Evolutionary conservation across 1,140 invertebrate genomes (phyloP).

Genomic region (Octopus bimaculoides): DNA sequence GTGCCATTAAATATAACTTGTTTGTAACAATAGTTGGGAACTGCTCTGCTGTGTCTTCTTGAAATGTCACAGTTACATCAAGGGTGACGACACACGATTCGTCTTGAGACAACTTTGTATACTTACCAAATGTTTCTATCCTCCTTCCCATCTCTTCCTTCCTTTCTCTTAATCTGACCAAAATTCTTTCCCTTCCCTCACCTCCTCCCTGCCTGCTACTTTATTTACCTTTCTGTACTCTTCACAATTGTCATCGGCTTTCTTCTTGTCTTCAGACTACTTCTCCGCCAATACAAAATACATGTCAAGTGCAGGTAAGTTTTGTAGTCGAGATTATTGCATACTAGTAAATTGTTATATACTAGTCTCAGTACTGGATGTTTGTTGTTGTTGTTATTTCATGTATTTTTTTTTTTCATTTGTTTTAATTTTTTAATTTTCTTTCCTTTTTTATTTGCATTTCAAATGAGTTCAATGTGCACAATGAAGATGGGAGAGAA

Average conservation of each 20-base stretch:
- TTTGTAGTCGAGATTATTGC: neutral
- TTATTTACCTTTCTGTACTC: neutral
- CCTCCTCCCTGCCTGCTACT: neutral
- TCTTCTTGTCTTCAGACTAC: constrained; percentile 8
- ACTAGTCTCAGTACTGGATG: neutral
- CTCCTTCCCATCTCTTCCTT: neutral
- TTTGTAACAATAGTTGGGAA: too few species aligned
- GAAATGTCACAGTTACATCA: neutral
- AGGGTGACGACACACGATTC: neutral
- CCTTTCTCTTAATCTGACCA: too few species aligned
- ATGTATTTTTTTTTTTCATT: neutral
- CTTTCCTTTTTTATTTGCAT: neutral
- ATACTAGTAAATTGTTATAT: neutral
- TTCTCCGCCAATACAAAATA: constrained; percentile 4
- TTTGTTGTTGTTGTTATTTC: neutral
- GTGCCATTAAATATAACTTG: too few species aligned
- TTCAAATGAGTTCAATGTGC: neutral
- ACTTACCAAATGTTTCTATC: neutral
- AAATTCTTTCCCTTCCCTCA: neutral
- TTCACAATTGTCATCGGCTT: neutral
- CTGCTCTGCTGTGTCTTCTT: too few species aligned
- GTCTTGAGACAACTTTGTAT: neutral
- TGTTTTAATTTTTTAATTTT: neutral
- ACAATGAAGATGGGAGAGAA: neutral
- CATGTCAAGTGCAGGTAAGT: constrained; percentile 12